Percentiles rank a stretch among this genome's conserved stretches.
Conservation (phyloP, 1,140 invertebrate genomes). For the Homarus americanus region DNA sequence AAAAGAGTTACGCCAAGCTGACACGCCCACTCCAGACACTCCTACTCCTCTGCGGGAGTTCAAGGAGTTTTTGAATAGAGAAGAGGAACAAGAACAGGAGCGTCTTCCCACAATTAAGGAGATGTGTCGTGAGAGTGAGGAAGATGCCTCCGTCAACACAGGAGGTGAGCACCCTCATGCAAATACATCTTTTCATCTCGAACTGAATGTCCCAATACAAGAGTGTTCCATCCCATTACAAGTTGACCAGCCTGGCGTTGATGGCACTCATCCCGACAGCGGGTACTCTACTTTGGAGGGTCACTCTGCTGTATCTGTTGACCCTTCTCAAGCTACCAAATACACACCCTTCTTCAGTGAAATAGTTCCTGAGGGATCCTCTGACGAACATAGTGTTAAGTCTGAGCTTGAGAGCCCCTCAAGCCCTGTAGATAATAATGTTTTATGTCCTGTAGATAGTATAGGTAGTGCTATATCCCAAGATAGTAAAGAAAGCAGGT, state of each 20-base stretch:
- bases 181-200: slow-evolving; percentile 17
- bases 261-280: slow-evolving; percentile 59
- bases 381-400: slow-evolving; percentile 52
- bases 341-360: slow-evolving; percentile 54
- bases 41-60: slow-evolving; percentile 74
- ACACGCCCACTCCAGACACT: slow-evolving; percentile 73
- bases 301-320: slow-evolving; percentile 50
- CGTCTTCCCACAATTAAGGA: slow-evolving; percentile 72
- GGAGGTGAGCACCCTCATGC: slow-evolving; percentile 59
- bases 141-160: slow-evolving; percentile 44
- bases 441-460: slow-evolving; percentile 59
- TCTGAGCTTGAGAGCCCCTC: slow-evolving; percentile 61
- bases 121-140: slow-evolving; percentile 70
- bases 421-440: slow-evolving; percentile 55
- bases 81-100: slow-evolving; percentile 72
- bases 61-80: slow-evolving; percentile 69
- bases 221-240: slow-evolving; percentile 35
- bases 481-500: slow-evolving; percentile 42
- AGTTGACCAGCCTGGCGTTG: slow-evolving; percentile 25
- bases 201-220: slow-evolving; percentile 20
- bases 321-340: slow-evolving; percentile 50
- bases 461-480: slow-evolving; percentile 41
- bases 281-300: slow-evolving; percentile 58
- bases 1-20: slow-evolving; percentile 77
- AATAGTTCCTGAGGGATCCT: slow-evolving; percentile 58